Evolutionary conservation across 2,888 invertebrate species (phyloP).

Genomic region (Pseudeuparius sepicola): DNA sequence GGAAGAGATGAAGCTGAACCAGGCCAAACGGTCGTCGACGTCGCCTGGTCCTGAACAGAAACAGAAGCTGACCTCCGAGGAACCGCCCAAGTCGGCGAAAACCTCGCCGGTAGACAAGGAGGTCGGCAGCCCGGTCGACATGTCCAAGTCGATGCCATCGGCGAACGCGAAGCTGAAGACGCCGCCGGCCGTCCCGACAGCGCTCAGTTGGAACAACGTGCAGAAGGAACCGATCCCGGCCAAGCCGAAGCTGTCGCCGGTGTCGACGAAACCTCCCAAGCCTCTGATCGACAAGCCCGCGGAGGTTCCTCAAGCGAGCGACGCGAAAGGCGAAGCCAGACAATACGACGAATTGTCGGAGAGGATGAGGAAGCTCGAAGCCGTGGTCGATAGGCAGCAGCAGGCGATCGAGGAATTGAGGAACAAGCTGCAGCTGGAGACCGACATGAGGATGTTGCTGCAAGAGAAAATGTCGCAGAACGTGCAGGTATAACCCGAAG

Average conservation of each 20-base stretch:
- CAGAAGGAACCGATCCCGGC: constrained; percentile 11
- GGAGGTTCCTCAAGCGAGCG: not conserved
- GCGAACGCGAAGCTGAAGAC: constrained; percentile 26
- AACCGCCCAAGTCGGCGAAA: constrained; percentile 33
- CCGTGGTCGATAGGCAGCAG: constrained; percentile 48
- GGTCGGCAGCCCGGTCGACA: constrained; percentile 18
- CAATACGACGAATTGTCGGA: constrained; percentile 22
- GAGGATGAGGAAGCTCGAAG: constrained; percentile 48
- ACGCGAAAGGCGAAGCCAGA: not conserved
- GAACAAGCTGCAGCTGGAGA: constrained; percentile 50
- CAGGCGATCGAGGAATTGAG: constrained; percentile 55
- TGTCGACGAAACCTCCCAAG: not conserved
- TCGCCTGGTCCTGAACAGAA: constrained; percentile 34
- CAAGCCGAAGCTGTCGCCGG: constrained; percentile 10
- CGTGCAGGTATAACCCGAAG: constrained; percentile 52
- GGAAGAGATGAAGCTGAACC: constrained; percentile 69
- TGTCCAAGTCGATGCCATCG: constrained; percentile 26
- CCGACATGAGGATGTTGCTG: constrained; percentile 51
- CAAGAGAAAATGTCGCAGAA: constrained; percentile 63
- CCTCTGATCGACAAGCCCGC: constrained; percentile 6
- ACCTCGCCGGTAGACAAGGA: constrained; percentile 27
- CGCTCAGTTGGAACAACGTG: constrained; percentile 4
- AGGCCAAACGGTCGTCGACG: constrained; percentile 53
- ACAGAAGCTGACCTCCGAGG: constrained; percentile 30
- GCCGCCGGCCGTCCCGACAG: constrained; percentile 27